Conservation (phyloP, 1,140 invertebrate species). For the Ptiloglossa arizonensis region DNA sequence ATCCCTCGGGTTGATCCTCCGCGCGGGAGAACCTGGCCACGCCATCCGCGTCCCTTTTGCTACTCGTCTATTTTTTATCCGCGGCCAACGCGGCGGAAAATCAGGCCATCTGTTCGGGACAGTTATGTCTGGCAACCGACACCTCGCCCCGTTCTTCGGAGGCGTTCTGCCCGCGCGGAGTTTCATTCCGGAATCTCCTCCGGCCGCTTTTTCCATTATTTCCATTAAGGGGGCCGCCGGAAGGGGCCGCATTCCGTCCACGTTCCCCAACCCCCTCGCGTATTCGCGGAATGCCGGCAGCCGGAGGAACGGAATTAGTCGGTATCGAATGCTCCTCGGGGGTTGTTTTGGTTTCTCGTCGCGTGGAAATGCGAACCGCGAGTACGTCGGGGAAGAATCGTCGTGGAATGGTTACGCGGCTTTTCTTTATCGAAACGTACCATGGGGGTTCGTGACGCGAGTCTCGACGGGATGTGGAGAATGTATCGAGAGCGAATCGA, state of each 20-base stretch:
- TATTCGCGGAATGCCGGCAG: neutral
- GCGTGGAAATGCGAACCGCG: neutral
- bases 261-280: neutral
- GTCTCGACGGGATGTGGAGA: no score
- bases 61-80: constrained; percentile 38
- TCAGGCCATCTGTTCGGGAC: constrained; percentile 67
- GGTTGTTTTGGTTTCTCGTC: neutral
- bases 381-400: no score
- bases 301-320: constrained; percentile 3
- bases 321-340: neutral
- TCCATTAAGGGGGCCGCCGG: neutral
- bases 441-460: no score
- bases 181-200: constrained; percentile 25
- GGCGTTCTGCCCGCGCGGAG: neutral
- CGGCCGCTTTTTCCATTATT: constrained; percentile 16
- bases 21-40: neutral
- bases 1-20: constrained; percentile 26
- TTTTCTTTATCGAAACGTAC: no score
- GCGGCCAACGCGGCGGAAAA: constrained; percentile 66
- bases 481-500: no score
- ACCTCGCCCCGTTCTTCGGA: constrained; percentile 28
- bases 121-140: constrained; percentile 61
- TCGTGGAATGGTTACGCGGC: no score
- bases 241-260: neutral
- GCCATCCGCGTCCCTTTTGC: neutral